Conservation (phyloP, 2,113 vertebrate species). For the Arenaria interpres region DNA sequence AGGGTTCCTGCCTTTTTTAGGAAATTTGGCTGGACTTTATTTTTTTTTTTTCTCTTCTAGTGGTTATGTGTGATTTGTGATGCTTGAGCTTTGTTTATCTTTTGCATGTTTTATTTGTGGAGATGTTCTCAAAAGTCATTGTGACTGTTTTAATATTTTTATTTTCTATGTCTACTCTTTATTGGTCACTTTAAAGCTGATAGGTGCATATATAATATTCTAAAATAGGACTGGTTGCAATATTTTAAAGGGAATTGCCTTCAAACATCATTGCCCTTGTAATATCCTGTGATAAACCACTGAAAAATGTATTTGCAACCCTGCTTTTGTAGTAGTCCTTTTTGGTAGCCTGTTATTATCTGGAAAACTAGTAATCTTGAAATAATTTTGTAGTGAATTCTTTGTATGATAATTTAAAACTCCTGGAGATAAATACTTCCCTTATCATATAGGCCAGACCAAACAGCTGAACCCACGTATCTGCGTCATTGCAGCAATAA, state of each 20-base stretch:
- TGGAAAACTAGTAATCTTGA: not conserved
- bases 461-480: not conserved
- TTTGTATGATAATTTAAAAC: not conserved
- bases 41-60: not conserved
- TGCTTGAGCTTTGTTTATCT: not conserved
- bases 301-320: not conserved
- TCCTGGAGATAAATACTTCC: not conserved
- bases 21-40: not conserved
- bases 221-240: not conserved
- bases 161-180: not conserved
- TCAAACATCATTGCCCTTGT: not conserved
- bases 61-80: not conserved
- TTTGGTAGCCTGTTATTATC: not conserved
- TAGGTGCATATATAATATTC: not conserved
- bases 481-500: not conserved
- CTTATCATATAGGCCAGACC: not conserved
- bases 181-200: not conserved
- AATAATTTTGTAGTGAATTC: not conserved
- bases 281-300: not conserved
- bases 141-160: not conserved
- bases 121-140: not conserved
- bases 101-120: not conserved
- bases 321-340: not conserved
- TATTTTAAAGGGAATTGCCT: not conserved
- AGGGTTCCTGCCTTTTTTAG: not conserved